Evolutionary conservation across 2,888 invertebrate genomes (phyloP), one percentile per base, ranked within the genome.

Genomic region (Catocala fraxini): DNA sequence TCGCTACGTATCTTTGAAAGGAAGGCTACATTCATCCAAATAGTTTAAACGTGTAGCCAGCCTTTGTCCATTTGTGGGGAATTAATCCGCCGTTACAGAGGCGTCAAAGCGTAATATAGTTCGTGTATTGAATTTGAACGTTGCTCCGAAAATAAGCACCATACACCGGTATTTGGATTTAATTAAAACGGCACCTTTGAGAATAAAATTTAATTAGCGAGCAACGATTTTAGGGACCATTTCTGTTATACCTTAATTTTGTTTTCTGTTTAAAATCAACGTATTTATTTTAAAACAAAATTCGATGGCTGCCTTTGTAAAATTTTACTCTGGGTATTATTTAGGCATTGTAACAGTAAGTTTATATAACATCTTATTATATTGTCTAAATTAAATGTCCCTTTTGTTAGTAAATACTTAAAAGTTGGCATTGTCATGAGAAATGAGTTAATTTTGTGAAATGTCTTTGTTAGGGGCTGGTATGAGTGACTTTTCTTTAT

Each of bases 161-260:
- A 61, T 60, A 67, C 60, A 65, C 56, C 68, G 68, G 59, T 77
- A 77, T 81, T 71, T 70, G 68, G 72, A 79, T 85, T 84, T 86
- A 82, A 86, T 85, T 84, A 86, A 83, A 83, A 75, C 71, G 60
- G 66, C 74, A 80, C 82, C 80, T 82, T 81, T 76, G 84, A 81
- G 77, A 80, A 75, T 81, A 73, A 73, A 77, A 81, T 85, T 81
- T 83, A 83, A 87, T 83, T 84, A 84, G 79, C 72, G 68, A 65
- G 63, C 71, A 71, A 77, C 61, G 53, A 66, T 77, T 73, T 81
- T 73, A 71, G 71, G 72, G 65, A 62, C 62, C 66, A 56, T 58
- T 53, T 53, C 42, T 54, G 25, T 47, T 65, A 42, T 60, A 56
- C 61, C 66, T 61, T 68, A 59, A 63, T 63, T 70, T 65, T 58